Base-by-base conservation (phyloP, 2,113 vertebrate genomes). In the Mastomys natalensis region DNA sequence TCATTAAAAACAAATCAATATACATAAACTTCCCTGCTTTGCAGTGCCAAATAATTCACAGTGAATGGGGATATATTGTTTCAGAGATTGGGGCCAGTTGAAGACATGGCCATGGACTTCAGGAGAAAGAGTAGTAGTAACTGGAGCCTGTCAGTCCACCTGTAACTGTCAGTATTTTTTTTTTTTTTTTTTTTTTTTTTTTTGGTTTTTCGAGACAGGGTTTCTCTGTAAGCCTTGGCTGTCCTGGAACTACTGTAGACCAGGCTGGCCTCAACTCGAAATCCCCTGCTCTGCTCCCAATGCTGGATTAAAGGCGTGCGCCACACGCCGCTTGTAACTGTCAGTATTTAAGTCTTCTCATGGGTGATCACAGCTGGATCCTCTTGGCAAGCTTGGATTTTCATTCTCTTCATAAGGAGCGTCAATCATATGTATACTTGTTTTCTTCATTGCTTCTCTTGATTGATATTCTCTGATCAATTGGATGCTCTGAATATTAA, bases 81-180 rank as follows among this genome's bases (percentile, higher is more conserved):
- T 34, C 53, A 97, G 93, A 87, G 60, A n/a, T 70, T 53, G 2
- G 31, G 95, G 81, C 96, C 78, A 0, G 90, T 96, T 13, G 88
- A 95, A 53, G 96, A 96, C 0, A 95, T 88, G 37, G 84, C 64
- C 3, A 24, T 97, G 64, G 62, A 85, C 62, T 92, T 96, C 37
- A 95, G 90, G 66, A 94, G 48, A 68, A 58, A 93, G 92, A 95
- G 76, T 90, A 96, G 89, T 74, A 87, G 22, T 87, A 87, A 0
- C 58, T 96, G 86, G 80, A 76, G 37, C 45, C 81, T 70, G 26
- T 48, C 8, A 77, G 64, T 89, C 94, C 0, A 77, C 15, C 3
- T 22, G 64, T 97, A 78, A 93, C 91, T 82, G 77, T 95, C 16
- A 94, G 96, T 80, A 86, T 66, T n/a, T 91, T n/a, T n/a, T n/a